Evolutionary conservation across 2,797 vertebrate species (phyloP).

Genomic region (Sciurus vulgaris): DNA sequence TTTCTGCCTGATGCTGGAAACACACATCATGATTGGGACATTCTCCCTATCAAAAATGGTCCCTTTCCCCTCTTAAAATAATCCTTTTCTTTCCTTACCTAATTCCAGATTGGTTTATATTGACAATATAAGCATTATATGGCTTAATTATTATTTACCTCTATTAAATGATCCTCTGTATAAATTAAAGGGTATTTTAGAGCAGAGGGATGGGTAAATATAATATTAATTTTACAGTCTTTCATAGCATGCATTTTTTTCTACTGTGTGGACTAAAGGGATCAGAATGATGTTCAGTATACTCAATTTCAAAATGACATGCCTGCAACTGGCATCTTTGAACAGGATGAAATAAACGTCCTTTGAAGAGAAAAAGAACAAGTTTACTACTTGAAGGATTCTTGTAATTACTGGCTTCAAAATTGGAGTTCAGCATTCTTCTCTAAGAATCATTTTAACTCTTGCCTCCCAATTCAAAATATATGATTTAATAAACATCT

Average conservation of each 20-base stretch:
- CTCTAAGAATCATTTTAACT: slow-evolving; percentile 19
- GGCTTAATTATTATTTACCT: slow-evolving; percentile 35
- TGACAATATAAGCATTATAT: slow-evolving; percentile 18
- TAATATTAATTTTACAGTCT: slow-evolving; percentile 12
- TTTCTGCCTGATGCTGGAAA: background rate
- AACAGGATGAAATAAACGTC: slow-evolving; percentile 22
- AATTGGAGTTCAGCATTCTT: background rate
- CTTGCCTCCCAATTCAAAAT: slow-evolving; percentile 13
- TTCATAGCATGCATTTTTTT: slow-evolving; percentile 46
- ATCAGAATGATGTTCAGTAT: slow-evolving; percentile 10
- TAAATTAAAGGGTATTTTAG: slow-evolving; percentile 47
- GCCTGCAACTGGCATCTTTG: background rate
- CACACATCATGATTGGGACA: background rate
- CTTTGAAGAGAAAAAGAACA: slow-evolving; percentile 25
- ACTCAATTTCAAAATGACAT: slow-evolving; percentile 39
- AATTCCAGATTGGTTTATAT: background rate
- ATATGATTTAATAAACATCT: background rate
- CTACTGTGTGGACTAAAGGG: background rate
- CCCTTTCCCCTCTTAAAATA: background rate
- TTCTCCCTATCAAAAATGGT: background rate
- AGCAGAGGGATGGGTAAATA: background rate
- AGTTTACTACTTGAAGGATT: background rate
- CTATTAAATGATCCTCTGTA: slow-evolving; percentile 1
- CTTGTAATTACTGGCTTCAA: slow-evolving; percentile 15
- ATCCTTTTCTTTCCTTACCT: background rate